Percentiles rank a stretch among this genome's conserved stretches.
These are phyloP conservation scores for Anolis carolinensis DNA, from an alignment of 2,113 vertebrate species.

Conservation along the genomic window DNA sequence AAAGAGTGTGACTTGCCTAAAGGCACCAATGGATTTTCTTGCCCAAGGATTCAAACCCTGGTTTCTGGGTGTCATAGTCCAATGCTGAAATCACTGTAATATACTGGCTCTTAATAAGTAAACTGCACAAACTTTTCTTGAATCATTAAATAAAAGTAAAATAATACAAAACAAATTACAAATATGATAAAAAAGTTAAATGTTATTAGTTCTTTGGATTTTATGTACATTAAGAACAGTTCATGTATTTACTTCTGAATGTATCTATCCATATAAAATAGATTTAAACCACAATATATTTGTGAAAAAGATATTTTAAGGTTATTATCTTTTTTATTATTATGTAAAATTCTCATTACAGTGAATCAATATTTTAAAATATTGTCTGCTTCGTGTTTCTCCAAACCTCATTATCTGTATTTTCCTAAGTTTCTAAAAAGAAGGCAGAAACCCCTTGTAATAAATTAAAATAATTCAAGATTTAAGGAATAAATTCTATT, in stretches of 20 bases:
- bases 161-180: constrained; percentile 20
- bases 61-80: too few relatives aligned
- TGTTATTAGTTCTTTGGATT: constrained; percentile 31
- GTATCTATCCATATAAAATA: background rate
- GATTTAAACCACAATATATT: constrained; percentile 5
- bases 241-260: constrained; percentile 38
- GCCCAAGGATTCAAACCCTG: too few relatives aligned
- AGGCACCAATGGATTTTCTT: too few relatives aligned
- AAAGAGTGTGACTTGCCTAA: too few relatives aligned
- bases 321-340: constrained; percentile 17
- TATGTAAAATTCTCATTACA: constrained; percentile 47
- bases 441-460: constrained; percentile 40
- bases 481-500: constrained; percentile 84
- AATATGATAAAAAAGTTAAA: background rate
- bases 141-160: background rate
- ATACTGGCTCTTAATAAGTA: background rate
- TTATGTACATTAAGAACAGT: background rate
- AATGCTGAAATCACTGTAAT: too few relatives aligned
- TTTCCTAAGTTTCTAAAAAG: constrained; percentile 25
- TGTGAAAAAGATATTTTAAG: constrained; percentile 8
- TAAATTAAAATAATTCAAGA: constrained; percentile 71
- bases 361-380: constrained; percentile 39
- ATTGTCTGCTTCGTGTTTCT: constrained; percentile 34
- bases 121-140: constrained; percentile 52
- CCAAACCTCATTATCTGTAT: too few relatives aligned